Base-by-base conservation (phyloP, 2,113 vertebrate species). In the Microcebus tavaratra region DNA sequence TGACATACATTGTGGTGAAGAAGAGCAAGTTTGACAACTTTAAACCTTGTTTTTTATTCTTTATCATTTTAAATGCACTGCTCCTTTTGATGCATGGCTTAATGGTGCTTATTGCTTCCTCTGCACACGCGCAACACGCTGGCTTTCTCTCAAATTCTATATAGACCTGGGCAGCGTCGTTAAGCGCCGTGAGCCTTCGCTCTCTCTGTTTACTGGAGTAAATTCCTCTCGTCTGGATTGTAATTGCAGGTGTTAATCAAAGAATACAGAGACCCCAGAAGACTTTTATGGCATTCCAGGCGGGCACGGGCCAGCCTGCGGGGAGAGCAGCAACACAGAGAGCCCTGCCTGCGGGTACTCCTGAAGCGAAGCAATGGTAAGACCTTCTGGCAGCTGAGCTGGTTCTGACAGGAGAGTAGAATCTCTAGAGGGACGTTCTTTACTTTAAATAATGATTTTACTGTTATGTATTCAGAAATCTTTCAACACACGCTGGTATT, bases 191-290 rank as follows among this genome's bases (percentile, higher is more conserved):
- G 17, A 90, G 59, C 50, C 59, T 86, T 61, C 1, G 0, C n/a
- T 82, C 70, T 72, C 48, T 73, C 39, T 36, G 1, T 18, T 80
- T 42, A 36, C 90, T 48, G 20, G 65, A 91, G 50, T 96, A 68
- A 96, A 75, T 92, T 73, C 63, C 65, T 88, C 57, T 90, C 88
- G 25, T 70, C 0, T 48, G 76, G 29, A 48, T 65, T 96, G 57
- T 94, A 85, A 80, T 93, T 97, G 85, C 94, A 92, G 94, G 92
- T 94, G 72, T 65, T 90, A 63, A 95, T 82, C 90, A 42, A 76
- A 96, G 78, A 85, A 79, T 20, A 1, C 20, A 75, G 67, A 93
- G 80, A 81, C 27, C 85, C 31, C 4, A 10, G 59, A 67, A 92
- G 65, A 53, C n/a, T 76, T 96, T 36, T 73, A 92, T n/a, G 90